Evolutionary conservation across 2,797 vertebrate genomes (phyloP), one percentile per base, ranked within the genome.

Genomic region (Catharus ustulatus): DNA sequence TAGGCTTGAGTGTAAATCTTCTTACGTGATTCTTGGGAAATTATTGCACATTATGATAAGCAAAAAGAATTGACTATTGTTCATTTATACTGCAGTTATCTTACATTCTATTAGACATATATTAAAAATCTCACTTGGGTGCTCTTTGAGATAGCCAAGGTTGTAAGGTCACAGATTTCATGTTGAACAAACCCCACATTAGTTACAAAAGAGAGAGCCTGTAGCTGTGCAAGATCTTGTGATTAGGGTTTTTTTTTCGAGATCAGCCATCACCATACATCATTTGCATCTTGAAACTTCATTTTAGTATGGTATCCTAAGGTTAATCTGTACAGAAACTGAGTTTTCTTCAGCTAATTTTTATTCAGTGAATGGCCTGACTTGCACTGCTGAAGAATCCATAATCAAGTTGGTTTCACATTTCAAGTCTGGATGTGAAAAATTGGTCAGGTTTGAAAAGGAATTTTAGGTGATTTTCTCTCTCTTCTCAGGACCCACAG

Each of bases 101-200:
- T 68, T 84, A 76, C 19, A 30, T 74, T 55, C 17, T 67, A 34
- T 80, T 93, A 69, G 84, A 67, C 73, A 54, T n/a, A 5, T 23
- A 62, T 86, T 93, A 73, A 43, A 90, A 73, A 71, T 77, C 91
- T 96, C 96, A 94, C 59, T 72, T 34, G 94, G 83, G 38, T 0
- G 0, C 17, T 61, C 30, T 78, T 73, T 82, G 68, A 83, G 54
- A 73, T 69, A 82, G 55, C 77, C 67, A 89, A 89, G 72, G 67
- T 90, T 88, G 59, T 93, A 80, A 96, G 88, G 87, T 93, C 94
- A 94, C 74, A 46, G 18, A 77, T 92, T 92, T 86, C 40, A 5
- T 88, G 89, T 96, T 91, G 84, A 74, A 92, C 93, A 95, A 94
- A 95, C 43, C n/a, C 57, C 67, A 21, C 17, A 55, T 58, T 81